Evolutionary conservation across 2,797 vertebrate species (phyloP).

Genomic region (Syndactyla subalaris): DNA sequence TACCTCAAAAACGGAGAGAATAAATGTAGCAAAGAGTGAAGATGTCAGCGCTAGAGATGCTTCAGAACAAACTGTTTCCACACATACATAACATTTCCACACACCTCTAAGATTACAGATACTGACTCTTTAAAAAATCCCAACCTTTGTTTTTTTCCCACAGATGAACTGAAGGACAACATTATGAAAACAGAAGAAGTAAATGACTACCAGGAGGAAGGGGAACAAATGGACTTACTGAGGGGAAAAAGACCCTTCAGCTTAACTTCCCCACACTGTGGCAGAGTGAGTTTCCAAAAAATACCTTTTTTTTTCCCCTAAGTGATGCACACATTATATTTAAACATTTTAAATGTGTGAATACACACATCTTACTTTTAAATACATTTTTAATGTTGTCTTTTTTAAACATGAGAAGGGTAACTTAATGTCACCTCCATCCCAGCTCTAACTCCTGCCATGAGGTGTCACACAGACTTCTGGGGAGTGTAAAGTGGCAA

Average conservation of each 20-base stretch:
- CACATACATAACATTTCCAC: background rate
- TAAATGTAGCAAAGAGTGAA: background rate
- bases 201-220: fast-evolving
- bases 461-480: background rate
- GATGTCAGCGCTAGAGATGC: background rate
- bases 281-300: background rate
- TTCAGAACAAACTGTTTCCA: background rate
- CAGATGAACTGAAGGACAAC: background rate
- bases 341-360: background rate
- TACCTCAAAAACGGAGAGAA: background rate
- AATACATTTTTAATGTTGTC: background rate
- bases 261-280: background rate
- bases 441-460: background rate
- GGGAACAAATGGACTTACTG: background rate
- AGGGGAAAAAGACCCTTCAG: background rate
- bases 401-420: background rate
- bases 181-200: background rate
- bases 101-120: background rate
- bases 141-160: background rate
- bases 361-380: background rate
- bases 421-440: background rate
- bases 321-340: background rate
- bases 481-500: background rate
- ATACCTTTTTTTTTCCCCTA: background rate
- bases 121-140: background rate